Percentiles rank a stretch among this genome's conserved stretches.
These are phyloP conservation scores for Agriopis aurantiaria DNA, from an alignment of 2,888 invertebrate species.

Conservation along the genomic window DNA sequence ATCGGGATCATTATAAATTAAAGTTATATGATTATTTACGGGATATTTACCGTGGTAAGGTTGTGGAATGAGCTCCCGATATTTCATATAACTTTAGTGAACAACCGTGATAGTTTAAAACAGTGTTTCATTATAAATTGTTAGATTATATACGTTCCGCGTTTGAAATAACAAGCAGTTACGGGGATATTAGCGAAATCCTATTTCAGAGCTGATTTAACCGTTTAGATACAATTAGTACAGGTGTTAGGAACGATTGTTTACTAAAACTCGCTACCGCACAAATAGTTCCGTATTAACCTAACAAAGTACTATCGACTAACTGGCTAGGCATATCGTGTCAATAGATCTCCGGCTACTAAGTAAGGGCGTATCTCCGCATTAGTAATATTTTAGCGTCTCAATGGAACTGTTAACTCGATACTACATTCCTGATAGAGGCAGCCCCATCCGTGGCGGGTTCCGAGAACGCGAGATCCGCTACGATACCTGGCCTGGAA, in stretches of 20 bases:
- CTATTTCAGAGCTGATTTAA: neutral
- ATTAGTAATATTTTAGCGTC: conserved; percentile 44
- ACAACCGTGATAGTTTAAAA: too few species aligned
- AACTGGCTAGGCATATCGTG: conserved; percentile 12
- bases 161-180: conserved; percentile 3
- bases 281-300: conserved; percentile 7
- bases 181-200: conserved; percentile 3
- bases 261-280: neutral
- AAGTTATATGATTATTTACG: too few species aligned
- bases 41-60: too few species aligned
- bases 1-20: conserved; percentile 22
- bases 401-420: conserved; percentile 40
- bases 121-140: conserved; percentile 28
- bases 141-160: conserved; percentile 13
- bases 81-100: too few species aligned
- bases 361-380: conserved; percentile 27
- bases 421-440: conserved; percentile 59
- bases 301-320: neutral
- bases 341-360: conserved; percentile 15
- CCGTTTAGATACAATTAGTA: conserved; percentile 21
- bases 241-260: conserved; percentile 14
- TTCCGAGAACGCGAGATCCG: conserved; percentile 77
- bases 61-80: too few species aligned
- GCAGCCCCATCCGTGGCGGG: conserved; percentile 67
- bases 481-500: conserved; percentile 57